These are phyloP conservation scores for Carpatolechia fugitivella DNA, from an alignment of 2,888 invertebrate species.

Conservation along the genomic window DNA sequence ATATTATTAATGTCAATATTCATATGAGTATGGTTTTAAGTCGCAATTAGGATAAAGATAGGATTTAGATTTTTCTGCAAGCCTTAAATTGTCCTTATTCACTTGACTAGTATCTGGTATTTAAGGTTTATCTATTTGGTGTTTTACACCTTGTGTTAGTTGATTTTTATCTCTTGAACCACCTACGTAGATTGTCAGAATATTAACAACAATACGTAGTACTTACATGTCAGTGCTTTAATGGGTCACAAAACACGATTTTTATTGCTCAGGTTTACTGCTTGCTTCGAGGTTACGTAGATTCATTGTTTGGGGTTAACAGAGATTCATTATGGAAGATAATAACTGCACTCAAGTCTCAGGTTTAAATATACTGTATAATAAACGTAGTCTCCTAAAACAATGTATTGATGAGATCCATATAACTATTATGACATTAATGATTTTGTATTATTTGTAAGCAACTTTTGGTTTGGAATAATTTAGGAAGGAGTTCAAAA, in stretches of 20 bases:
- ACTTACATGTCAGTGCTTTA: constrained; percentile 29
- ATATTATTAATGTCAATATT: constrained; percentile 19
- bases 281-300: constrained; percentile 32
- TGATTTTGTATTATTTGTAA: too few relatives aligned
- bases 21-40: too few relatives aligned
- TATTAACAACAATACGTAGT: constrained; percentile 27
- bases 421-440: too few relatives aligned
- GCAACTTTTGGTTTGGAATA: too few relatives aligned
- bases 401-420: background rate
- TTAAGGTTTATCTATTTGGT: too few relatives aligned
- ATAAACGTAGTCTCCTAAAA: background rate
- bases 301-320: constrained; percentile 39
- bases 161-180: constrained; percentile 38
- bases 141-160: too few relatives aligned
- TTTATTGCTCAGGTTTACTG: constrained; percentile 38
- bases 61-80: too few relatives aligned
- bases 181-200: constrained; percentile 35
- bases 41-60: too few relatives aligned
- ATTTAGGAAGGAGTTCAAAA: too few relatives aligned
- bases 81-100: too few relatives aligned
- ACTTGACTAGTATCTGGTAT: too few relatives aligned
- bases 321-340: constrained; percentile 31
- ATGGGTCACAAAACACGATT: constrained; percentile 39
- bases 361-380: background rate
- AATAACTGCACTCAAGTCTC: constrained; percentile 1